phyloP scores from a whole-genome alignment of 2,113 vertebrate species.

The Megaceryle torquata region DNA sequence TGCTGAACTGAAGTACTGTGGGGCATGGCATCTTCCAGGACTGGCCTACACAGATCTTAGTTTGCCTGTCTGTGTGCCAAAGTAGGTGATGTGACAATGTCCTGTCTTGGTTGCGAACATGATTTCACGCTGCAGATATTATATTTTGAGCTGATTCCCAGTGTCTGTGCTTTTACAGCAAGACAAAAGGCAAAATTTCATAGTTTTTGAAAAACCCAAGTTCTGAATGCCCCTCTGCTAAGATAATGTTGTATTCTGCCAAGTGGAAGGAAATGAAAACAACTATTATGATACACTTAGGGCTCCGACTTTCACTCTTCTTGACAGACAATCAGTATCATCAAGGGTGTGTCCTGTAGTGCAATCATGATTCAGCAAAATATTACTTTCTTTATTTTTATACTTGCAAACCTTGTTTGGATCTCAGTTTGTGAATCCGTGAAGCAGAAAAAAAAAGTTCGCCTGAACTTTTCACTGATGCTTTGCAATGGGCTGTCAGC shows the following conservation, averaged over 20 bases:
- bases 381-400: background rate
- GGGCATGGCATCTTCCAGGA: rapidly evolving
- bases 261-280: background rate
- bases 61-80: background rate
- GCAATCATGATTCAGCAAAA: background rate
- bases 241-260: background rate
- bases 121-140: background rate
- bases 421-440: background rate
- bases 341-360: background rate
- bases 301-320: background rate
- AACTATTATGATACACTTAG: background rate
- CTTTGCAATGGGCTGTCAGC: background rate
- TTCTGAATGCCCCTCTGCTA: background rate
- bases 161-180: background rate
- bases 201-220: background rate
- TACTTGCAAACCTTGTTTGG: background rate
- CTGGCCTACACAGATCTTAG: background rate
- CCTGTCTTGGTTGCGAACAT: background rate
- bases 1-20: background rate
- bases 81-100: background rate
- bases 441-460: background rate
- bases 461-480: background rate
- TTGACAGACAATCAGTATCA: background rate
- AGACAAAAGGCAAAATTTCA: background rate
- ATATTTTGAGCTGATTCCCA: background rate